Conservation (phyloP, 2,888 invertebrate species). For the Lumbricus terrestris region DNA sequence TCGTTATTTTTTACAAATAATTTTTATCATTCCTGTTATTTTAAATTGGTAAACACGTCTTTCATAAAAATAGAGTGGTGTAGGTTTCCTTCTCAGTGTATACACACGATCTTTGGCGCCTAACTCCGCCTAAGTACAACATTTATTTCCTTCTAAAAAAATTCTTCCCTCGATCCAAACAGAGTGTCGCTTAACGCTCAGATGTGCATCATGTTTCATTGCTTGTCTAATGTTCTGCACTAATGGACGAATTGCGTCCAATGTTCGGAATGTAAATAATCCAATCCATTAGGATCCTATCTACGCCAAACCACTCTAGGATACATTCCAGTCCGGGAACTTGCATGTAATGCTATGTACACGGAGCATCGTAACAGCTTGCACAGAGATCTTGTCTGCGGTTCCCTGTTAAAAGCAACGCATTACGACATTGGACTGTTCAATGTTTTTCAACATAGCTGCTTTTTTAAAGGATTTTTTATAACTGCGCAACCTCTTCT, state of each 20-base stretch:
- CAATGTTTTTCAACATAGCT: too few relatives aligned
- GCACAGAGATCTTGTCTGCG: neutral
- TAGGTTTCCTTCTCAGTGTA: neutral
- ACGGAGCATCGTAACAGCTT: neutral
- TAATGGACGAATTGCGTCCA: neutral
- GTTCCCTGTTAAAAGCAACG: neutral
- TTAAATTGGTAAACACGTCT: too few relatives aligned
- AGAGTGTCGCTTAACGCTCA: neutral
- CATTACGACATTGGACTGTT: neutral
- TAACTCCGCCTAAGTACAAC: neutral
- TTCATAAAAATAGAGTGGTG: too few relatives aligned
- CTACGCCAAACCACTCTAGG: too few relatives aligned
- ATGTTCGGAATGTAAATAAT: neutral
- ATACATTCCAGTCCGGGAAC: too few relatives aligned
- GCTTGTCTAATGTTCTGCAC: neutral
- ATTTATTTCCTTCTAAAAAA: neutral
- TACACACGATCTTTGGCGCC: neutral
- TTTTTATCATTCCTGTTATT: too few relatives aligned
- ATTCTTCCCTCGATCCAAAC: neutral
- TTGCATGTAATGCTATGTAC: too few relatives aligned
- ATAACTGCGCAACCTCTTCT: too few relatives aligned
- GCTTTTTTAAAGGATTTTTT: too few relatives aligned
- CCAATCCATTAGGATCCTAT: neutral
- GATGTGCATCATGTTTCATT: neutral
- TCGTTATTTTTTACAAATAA: neutral